These are phyloP conservation scores for Phania funesta DNA, from an alignment of 2,888 invertebrate genomes.

Conservation along the genomic window DNA sequence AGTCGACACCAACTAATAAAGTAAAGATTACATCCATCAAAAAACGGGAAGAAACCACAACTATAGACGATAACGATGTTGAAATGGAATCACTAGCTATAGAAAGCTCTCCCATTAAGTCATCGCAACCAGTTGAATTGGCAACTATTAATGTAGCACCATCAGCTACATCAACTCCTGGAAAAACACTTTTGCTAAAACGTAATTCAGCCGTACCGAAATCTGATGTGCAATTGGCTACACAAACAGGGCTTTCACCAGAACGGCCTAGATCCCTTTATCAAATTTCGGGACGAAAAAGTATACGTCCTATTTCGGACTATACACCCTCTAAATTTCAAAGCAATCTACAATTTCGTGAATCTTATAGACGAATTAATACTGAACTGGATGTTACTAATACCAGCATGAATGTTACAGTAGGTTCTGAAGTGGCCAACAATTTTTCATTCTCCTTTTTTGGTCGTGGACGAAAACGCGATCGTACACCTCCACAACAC, in stretches of 20 bases:
- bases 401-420: slow-evolving; percentile 79
- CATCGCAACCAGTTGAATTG: not conserved
- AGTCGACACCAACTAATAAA: slow-evolving; percentile 23
- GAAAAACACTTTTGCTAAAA: slow-evolving; percentile 69
- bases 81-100: slow-evolving; percentile 75
- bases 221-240: slow-evolving; percentile 71
- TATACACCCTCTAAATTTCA: slow-evolving; percentile 74
- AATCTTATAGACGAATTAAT: slow-evolving; percentile 75
- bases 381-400: slow-evolving; percentile 78
- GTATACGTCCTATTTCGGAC: slow-evolving; percentile 73
- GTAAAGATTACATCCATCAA: slow-evolving; percentile 13
- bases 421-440: slow-evolving; percentile 78
- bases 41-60: slow-evolving; percentile 46
- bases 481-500: slow-evolving; percentile 73
- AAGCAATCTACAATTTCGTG: slow-evolving; percentile 70
- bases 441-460: slow-evolving; percentile 78
- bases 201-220: slow-evolving; percentile 46
- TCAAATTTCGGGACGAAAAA: slow-evolving; percentile 77
- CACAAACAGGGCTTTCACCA: slow-evolving; percentile 69
- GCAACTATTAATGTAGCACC: slow-evolving; percentile 63
- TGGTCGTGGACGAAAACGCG: slow-evolving; percentile 78
- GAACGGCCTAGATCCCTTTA: slow-evolving; percentile 72
- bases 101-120: slow-evolving; percentile 72
- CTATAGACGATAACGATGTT: slow-evolving; percentile 69
- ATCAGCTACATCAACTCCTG: slow-evolving; percentile 76